Conservation (phyloP, 53 echinoderm and acorn worm genomes). For the Echinarachnius parma region DNA sequence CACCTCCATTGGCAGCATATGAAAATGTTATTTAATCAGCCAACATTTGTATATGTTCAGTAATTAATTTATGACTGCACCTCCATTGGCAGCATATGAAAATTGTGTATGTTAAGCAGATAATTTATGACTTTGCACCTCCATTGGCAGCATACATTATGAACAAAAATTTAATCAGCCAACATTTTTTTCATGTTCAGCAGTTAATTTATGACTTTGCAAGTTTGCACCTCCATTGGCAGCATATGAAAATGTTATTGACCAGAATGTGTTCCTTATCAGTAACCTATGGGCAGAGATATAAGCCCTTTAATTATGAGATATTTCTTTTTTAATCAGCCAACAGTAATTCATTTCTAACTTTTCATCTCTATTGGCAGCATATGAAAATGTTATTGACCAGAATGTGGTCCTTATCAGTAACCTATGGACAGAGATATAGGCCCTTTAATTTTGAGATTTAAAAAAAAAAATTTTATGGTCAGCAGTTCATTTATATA, state of each 20-base stretch:
- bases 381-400: background rate
- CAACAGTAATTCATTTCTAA: background rate
- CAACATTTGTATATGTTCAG: too few relatives aligned
- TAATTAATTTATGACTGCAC: background rate
- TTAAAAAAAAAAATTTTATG: too few relatives aligned
- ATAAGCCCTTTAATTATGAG: background rate
- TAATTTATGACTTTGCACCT: background rate
- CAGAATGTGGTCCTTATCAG: background rate
- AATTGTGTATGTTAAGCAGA: background rate
- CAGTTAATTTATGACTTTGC: background rate
- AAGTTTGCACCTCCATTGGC: background rate
- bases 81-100: background rate
- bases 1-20: background rate
- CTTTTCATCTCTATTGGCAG: background rate
- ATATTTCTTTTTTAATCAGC: background rate
- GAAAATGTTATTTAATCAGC: too few relatives aligned
- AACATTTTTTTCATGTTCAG: background rate
- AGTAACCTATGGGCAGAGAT: background rate
- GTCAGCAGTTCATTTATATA: background rate
- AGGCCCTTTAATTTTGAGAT: background rate
- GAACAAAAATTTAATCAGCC: background rate
- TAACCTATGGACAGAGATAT: background rate
- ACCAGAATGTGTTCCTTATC: background rate
- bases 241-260: background rate
- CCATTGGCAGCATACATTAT: background rate